Evolutionary conservation across 2,888 invertebrate genomes (phyloP), one percentile per base, ranked within the genome.

Genomic region (Artemia sp.): DNA sequence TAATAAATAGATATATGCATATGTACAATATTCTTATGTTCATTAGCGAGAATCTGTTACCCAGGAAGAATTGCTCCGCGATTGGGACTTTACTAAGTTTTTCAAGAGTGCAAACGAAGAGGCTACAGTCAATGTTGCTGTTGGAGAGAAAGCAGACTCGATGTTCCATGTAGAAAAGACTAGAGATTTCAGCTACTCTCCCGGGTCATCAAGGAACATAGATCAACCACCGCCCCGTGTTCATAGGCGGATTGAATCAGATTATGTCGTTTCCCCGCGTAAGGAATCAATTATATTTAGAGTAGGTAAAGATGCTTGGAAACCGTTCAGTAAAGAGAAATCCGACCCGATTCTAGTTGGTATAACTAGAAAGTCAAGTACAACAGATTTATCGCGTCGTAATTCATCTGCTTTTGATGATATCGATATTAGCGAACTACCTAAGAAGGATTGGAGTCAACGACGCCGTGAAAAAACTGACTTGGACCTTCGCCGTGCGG

Each of bases 401-500:
- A 87, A 77, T 87, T 86, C 75, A 81, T 84, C 70, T 84, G 84
- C 64, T n/a, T 12, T 58, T 58, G 64, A 58, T 58, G 64, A 58
- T 58, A 24, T 10, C n/a, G 64, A 58, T 19, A 24, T 58, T 58
- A 24, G 19, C 5, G 51, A 50, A 12, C 69, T 70, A 12, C 70
- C 72, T 8, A 69, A 70, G 50, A 69, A 52, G 51, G 77, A 77
- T n/a, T 74, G 85, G 74, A 68, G 51, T 51, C 83, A 84, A 76
- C 89, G 88, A 69, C 83, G 90, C 76, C 83, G 90, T 76, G 90
- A 91, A 83, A 90, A 90, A 82, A 91, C 90, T 77, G 90, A 91
- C 81, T 79, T 58, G 79, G 81, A 68, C 80, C 79, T 74, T 78
- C 74, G 78, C 81, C 84, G 77, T 81, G 84, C 76, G 81, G 84